Base-by-base conservation (phyloP, 2,888 invertebrate species). In the Hypolimnas misippus region DNA sequence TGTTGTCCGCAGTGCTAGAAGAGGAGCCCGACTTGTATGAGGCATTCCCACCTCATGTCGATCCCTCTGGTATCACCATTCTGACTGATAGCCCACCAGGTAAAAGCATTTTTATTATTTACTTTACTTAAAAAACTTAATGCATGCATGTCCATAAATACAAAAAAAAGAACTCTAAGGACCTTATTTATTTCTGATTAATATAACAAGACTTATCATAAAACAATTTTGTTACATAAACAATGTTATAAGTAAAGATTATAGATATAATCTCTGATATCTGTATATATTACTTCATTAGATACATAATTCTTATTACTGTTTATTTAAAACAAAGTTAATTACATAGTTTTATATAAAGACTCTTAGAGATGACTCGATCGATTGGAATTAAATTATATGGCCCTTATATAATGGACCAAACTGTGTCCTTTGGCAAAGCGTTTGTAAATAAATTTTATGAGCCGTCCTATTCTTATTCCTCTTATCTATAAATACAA, bases 11-110 rank as follows among this genome's bases (percentile, higher is more conserved):
- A 74, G 94, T 95, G 85, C 93, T 95, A 78, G 95, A 95, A 91
- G 95, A 95, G 89, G 95, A 95, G 88, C 93, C 94, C 71, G 96
- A 96, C 85, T 92, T 95, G 77, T 95, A 95, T 76, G 96, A 96
- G 89, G 95, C 95, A 63, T 97, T 96, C 86, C 96, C 96, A 68
- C 95, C 96, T 63, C 95, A 96, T 85, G 97, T 97, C 70, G 97
- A 97, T 86, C 94, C 95, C 58, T 94, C 94, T 68, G 96, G 96
- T 76, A 96, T 97, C 75, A 95, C 95, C 29, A 94, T 95, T 72
- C 93, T 94, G 67, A 94, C 94, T 52, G 95, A 95, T 73, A 94
- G 94, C 80, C 94, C 94, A 67, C 92, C 93, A 79, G 93, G 92
- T 93, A 72, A 58, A 2, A 7, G 21, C 19, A 17, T 29, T 44